A percentile compares a stretch with the other conserved stretches of the same genome.
These are phyloP conservation scores for Brachionus sp. DNA, from an alignment of 1,140 invertebrate species.

Conservation along the genomic window DNA sequence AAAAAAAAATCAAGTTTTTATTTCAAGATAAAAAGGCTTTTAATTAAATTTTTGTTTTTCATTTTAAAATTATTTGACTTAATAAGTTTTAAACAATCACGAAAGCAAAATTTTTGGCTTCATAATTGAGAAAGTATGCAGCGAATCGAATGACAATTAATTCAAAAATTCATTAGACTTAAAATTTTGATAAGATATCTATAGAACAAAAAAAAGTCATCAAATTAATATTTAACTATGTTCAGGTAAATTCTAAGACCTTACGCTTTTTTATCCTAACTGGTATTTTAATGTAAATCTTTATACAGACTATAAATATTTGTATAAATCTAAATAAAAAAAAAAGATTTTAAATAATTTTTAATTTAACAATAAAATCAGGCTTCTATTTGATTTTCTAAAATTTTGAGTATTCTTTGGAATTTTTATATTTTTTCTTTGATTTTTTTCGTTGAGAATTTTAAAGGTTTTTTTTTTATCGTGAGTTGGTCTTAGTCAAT, in stretches of 20 bases:
- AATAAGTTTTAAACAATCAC: not conserved
- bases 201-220: not conserved
- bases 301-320: constrained; percentile 5
- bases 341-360: constrained; percentile 7
- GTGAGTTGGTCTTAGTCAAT: constrained; percentile 24
- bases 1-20: not conserved
- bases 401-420: not conserved
- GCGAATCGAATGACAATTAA: not conserved
- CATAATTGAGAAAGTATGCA: not conserved
- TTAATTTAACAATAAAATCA: constrained; percentile 6
- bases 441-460: not conserved
- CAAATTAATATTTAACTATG: not conserved
- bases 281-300: constrained; percentile 10
- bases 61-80: not conserved
- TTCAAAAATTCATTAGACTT: not conserved
- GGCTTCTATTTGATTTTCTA: not conserved
- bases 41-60: constrained; percentile 7
- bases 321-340: not conserved
- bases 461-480: not conserved
- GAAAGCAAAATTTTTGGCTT: not conserved
- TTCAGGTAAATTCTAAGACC: not conserved
- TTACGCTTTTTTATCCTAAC: not conserved
- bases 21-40: not conserved
- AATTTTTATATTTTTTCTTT: not conserved
- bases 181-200: not conserved